phyloP scores from a whole-genome alignment of 2,797 vertebrate species.

The Antennarius maculatus region DNA sequence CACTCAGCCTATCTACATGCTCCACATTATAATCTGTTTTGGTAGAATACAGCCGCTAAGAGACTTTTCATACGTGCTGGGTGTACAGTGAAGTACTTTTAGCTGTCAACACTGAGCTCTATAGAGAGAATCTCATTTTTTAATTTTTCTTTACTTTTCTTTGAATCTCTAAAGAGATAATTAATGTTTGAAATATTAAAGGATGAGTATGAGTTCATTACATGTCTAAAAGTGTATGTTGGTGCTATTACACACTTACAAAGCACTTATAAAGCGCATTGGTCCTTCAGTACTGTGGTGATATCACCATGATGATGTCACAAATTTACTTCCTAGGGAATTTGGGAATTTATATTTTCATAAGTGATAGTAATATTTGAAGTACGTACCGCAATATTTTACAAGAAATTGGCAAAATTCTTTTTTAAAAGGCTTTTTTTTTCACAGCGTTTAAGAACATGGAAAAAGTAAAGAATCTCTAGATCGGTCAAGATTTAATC shows the following conservation, averaged over 20 bases:
- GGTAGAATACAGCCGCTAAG: slow-evolving; percentile 48
- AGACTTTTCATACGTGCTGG: not conserved
- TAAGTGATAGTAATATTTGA: too few relatives aligned
- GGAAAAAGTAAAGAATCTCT: too few relatives aligned
- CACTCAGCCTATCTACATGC: slow-evolving; percentile 40
- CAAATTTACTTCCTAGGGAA: too few relatives aligned
- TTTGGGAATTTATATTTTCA: too few relatives aligned
- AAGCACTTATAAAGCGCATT: too few relatives aligned
- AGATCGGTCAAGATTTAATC: too few relatives aligned
- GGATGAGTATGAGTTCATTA: not conserved
- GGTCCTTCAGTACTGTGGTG: too few relatives aligned
- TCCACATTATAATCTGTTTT: slow-evolving; percentile 51
- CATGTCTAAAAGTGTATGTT: not conserved
- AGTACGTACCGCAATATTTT: too few relatives aligned
- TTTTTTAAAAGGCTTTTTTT: too few relatives aligned
- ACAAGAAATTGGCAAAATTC: too few relatives aligned
- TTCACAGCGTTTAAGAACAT: too few relatives aligned
- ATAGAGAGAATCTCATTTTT: slow-evolving; percentile 8
- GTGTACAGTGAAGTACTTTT: slow-evolving; percentile 15
- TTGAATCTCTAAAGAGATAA: not conserved
- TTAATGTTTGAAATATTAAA: not conserved
- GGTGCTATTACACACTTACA: not conserved
- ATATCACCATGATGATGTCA: too few relatives aligned
- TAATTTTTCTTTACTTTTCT: not conserved
- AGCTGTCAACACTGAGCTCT: slow-evolving; percentile 36